Evolutionary conservation across 1,140 invertebrate species (phyloP).

Genomic region (Drosophila gunungcola): DNA sequence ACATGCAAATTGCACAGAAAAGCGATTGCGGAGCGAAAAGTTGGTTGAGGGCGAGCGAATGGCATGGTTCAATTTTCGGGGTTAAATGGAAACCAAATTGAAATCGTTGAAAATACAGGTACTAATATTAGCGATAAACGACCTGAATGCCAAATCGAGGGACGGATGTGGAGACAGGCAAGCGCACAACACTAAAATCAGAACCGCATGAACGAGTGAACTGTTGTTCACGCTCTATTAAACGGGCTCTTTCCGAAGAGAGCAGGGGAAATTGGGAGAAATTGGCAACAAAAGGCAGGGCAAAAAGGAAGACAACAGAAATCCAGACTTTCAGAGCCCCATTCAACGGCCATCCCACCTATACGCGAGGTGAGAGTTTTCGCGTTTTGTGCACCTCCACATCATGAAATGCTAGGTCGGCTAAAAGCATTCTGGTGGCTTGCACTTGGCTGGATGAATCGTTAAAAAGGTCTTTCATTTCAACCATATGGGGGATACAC

Average conservation of each 20-base stretch:
- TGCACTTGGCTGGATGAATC: neutral
- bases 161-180: neutral
- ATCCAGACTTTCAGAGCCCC: constrained; percentile 15
- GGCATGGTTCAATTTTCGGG: constrained; percentile 43
- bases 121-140: constrained; percentile 21
- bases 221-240: constrained; percentile 37
- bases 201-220: constrained; percentile 25
- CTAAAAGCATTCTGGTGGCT: constrained; percentile 10
- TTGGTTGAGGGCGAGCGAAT: constrained; percentile 8
- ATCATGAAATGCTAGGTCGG: constrained; percentile 5
- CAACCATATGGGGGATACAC: neutral
- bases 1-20: constrained; percentile 52
- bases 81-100: constrained; percentile 55
- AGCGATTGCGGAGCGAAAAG: constrained; percentile 1
- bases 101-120: constrained; percentile 50
- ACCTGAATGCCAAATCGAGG: constrained; percentile 8
- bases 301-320: constrained; percentile 1
- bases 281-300: constrained; percentile 9
- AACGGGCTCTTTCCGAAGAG: constrained; percentile 4
- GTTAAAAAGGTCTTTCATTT: constrained; percentile 1
- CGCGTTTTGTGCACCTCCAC: constrained; percentile 5
- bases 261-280: neutral
- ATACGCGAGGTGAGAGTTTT: constrained; percentile 17
- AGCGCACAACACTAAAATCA: constrained; percentile 22
- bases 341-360: neutral